Evolutionary conservation across 2,888 invertebrate genomes (phyloP).

Genomic region (Trachelus tabidus): DNA sequence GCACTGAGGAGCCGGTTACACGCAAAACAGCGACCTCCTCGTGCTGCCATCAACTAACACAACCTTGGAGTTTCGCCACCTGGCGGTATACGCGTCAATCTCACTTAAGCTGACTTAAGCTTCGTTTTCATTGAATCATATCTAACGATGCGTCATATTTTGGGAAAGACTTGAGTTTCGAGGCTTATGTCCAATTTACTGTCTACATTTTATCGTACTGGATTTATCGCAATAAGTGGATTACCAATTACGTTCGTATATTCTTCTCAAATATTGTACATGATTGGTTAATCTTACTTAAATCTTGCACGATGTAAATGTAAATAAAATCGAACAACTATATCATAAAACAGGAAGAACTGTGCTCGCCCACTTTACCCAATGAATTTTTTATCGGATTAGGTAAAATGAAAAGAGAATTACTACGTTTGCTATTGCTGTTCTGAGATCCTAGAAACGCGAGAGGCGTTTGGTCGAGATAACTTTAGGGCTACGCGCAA

Average conservation of each 20-base stretch:
- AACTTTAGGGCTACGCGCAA: too few species aligned
- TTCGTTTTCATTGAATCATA: neutral
- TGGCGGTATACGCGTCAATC: neutral
- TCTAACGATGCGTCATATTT: neutral
- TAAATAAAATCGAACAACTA: neutral
- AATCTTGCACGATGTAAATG: too few species aligned
- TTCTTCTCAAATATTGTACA: too few species aligned
- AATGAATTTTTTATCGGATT: neutral
- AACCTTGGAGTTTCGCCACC: neutral
- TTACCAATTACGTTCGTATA: too few species aligned
- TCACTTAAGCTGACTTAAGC: neutral
- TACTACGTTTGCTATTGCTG: neutral
- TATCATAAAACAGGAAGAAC: neutral
- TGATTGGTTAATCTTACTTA: neutral
- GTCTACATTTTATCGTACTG: too few species aligned
- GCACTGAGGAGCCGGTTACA: conserved; percentile 42
- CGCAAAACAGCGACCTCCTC: conserved; percentile 16
- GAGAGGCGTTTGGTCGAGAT: neutral
- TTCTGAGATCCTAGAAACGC: neutral
- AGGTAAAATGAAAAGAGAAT: neutral
- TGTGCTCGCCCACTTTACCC: neutral
- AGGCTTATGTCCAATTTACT: neutral
- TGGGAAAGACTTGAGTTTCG: neutral
- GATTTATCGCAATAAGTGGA: too few species aligned
- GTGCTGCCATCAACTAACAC: neutral